phyloP scores from a whole-genome alignment of 2,888 invertebrate species.

The Patella caerulea region DNA sequence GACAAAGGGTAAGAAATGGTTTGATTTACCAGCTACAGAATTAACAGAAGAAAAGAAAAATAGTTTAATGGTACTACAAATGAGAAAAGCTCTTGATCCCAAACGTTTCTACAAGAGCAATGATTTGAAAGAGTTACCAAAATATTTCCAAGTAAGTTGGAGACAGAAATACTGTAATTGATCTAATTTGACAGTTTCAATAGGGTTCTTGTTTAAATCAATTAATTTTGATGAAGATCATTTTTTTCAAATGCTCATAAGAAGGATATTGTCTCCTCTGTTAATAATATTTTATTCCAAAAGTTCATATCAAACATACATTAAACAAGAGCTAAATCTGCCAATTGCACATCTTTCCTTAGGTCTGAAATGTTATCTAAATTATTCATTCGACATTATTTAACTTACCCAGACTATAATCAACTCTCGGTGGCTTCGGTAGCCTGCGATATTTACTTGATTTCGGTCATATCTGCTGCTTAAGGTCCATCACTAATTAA shows the following conservation, averaged over 20 bases:
- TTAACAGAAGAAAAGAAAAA: slow-evolving; percentile 89
- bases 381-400: too few species aligned
- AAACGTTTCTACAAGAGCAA: slow-evolving; percentile 96
- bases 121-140: slow-evolving; percentile 87
- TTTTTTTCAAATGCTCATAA: background rate
- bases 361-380: too few species aligned
- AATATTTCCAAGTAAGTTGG: slow-evolving; percentile 87
- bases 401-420: too few species aligned
- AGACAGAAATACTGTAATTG: slow-evolving; percentile 24
- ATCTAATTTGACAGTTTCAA: background rate
- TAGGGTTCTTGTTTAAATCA: background rate
- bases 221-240: background rate
- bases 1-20: slow-evolving; percentile 91
- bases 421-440: too few species aligned
- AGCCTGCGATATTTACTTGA: too few species aligned
- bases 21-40: slow-evolving; percentile 88
- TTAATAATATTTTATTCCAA: background rate
- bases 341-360: too few species aligned
- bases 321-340: too few species aligned
- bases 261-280: background rate
- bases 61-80: slow-evolving; percentile 90
- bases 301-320: too few species aligned
- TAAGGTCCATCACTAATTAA: too few species aligned
- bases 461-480: too few species aligned
- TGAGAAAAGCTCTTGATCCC: slow-evolving; percentile 92